These are phyloP conservation scores for Catocala fraxini DNA, from an alignment of 2,888 invertebrate genomes.

Conservation along the genomic window DNA sequence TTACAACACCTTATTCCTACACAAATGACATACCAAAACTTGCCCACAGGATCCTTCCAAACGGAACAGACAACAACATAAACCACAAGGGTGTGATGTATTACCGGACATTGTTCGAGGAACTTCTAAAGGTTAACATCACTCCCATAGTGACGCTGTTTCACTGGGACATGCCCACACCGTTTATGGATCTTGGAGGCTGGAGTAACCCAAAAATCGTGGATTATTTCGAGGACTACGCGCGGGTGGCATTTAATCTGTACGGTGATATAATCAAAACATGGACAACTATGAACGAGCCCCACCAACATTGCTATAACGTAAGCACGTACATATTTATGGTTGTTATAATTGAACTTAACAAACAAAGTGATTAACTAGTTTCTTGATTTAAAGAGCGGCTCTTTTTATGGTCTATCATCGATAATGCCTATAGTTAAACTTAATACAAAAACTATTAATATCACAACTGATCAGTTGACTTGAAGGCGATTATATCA, in stretches of 20 bases:
- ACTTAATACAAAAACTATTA: too few species aligned
- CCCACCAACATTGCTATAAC: conserved; percentile 84
- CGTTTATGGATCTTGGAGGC: conserved; percentile 83
- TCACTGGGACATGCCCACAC: conserved; percentile 88
- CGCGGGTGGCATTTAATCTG: conserved; percentile 84
- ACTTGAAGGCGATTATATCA: too few species aligned
- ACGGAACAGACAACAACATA: conserved; percentile 89
- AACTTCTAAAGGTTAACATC: conserved; percentile 89
- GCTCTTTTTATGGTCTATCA: too few species aligned
- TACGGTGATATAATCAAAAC: conserved; percentile 89
- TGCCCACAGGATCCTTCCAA: conserved; percentile 89
- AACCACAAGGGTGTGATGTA: conserved; percentile 91
- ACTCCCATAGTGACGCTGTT: conserved; percentile 90
- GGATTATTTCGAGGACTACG: conserved; percentile 87
- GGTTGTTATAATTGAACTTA: too few species aligned
- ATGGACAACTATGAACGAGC: conserved; percentile 94
- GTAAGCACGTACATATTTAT: conserved; percentile 60
- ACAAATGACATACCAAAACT: not conserved
- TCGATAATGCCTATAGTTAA: too few species aligned
- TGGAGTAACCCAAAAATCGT: conserved; percentile 85
- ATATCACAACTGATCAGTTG: too few species aligned
- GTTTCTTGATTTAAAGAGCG: too few species aligned
- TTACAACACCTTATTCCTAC: too few species aligned
- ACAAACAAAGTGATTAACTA: too few species aligned
- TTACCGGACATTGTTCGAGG: conserved; percentile 92